Base-by-base conservation (phyloP, 2,888 invertebrate species). In the Athrips mouffetella region DNA sequence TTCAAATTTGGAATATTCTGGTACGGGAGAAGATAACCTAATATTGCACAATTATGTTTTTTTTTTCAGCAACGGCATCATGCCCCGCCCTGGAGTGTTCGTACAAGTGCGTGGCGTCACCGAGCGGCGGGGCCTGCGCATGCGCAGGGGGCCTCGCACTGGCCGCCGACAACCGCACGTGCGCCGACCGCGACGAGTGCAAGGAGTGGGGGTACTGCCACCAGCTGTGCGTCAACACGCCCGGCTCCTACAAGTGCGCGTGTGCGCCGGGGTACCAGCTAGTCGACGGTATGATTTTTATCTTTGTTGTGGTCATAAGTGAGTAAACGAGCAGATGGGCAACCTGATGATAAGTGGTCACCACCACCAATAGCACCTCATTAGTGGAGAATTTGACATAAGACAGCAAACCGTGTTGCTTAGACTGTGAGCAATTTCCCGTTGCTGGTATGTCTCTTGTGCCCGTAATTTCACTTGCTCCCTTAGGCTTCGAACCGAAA, bases 141-240 rank as follows among this genome's bases (percentile, higher is more conserved):
- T 99, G 99, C 83, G 93, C 93, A 0, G 90, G 92, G 18, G 98
- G 98, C 0, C 93, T 94, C 67, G 90, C 93, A 62, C 90, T 98
- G n/a, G 91, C 94, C 0, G 81, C 93, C 3, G 94, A 96, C 73
- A 96, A 96, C 70, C 90, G 93, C 60, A 94, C 95, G 2, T 99
- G 99, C 76, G 90, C 92, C 29, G 99, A 99, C 88, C 91, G 95
- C 60, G 93, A 99, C 84, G 98, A 99, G 80, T 97, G 97, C 79
- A 78, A 89, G 39, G 96, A 96, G 80, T 97, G 96, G 96, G 96
- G 96, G 31, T 95, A 91, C 79, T 99, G 99, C 79, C 98, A 98
- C 73, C 99, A 99, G 80, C 89, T 94, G 23, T 99, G 99, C 77
- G 91, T 92, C 51, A 98, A 99, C 77, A 93, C 93, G 0, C 94